Conservation (phyloP, 2,888 invertebrate genomes). For the Plusia festucae region DNA sequence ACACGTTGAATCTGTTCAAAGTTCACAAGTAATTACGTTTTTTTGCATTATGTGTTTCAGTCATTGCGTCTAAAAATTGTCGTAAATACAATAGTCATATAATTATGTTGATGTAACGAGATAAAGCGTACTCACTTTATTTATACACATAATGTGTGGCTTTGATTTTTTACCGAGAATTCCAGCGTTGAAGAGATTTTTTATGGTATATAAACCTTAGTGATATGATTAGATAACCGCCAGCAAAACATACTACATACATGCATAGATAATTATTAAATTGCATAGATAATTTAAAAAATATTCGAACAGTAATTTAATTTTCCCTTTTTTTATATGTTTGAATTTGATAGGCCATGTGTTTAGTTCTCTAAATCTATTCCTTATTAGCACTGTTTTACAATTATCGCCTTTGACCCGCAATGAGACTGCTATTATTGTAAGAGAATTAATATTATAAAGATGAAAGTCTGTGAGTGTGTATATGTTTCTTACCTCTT, state of each 20-base stretch:
- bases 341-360: too few relatives aligned
- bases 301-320: too few relatives aligned
- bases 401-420: too few relatives aligned
- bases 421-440: too few relatives aligned
- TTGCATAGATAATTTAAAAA: too few relatives aligned
- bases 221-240: too few relatives aligned
- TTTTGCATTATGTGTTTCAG: constrained; percentile 23
- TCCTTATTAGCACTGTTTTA: too few relatives aligned
- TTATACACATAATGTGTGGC: background rate
- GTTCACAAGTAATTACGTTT: constrained; percentile 5
- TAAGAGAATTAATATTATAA: too few relatives aligned
- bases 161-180: background rate
- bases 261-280: too few relatives aligned
- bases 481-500: too few relatives aligned
- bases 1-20: background rate
- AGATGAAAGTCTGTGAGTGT: too few relatives aligned
- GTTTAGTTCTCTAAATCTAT: too few relatives aligned
- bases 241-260: background rate
- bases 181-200: background rate
- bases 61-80: constrained; percentile 30
- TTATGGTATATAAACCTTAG: background rate
- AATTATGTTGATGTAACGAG: constrained; percentile 25
- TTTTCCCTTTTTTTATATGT: background rate
- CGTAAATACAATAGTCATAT: constrained; percentile 20
- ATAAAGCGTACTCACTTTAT: constrained; percentile 11